Evolutionary conservation across 1,140 invertebrate species (phyloP).

Genomic region (Brachionus sp.): DNA sequence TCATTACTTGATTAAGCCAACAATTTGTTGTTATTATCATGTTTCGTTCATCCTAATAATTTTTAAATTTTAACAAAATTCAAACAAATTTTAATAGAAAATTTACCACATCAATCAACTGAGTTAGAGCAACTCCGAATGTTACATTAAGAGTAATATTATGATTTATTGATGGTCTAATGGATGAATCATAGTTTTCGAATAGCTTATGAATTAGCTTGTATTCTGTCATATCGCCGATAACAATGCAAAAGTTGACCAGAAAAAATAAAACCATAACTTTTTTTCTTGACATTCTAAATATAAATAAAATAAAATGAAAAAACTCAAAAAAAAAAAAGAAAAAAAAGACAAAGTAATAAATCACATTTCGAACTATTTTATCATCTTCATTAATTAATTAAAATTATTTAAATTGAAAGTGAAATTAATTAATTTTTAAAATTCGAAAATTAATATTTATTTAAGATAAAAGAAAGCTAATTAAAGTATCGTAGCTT

Average conservation of each 20-base stretch:
- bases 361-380: not conserved
- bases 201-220: not conserved
- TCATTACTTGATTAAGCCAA: constrained; percentile 67
- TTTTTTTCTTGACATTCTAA: not conserved
- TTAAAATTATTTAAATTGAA: not conserved
- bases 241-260: not conserved
- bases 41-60: constrained; percentile 90
- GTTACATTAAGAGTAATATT: constrained; percentile 70
- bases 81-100: not conserved
- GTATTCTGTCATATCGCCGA: constrained; percentile 1
- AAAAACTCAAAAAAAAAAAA: no score
- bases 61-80: not conserved
- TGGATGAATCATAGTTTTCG: constrained; percentile 68
- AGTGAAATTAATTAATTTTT: not conserved
- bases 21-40: constrained; percentile 99
- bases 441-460: no score
- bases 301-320: no score
- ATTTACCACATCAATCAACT: constrained; percentile 73
- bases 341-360: not conserved
- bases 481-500: not conserved
- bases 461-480: not conserved
- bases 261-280: not conserved
- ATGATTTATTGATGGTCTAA: constrained; percentile 71
- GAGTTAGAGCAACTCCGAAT: constrained; percentile 75
- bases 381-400: not conserved